phyloP scores from a whole-genome alignment of 2,113 vertebrate genomes.

The Upupa epops region DNA sequence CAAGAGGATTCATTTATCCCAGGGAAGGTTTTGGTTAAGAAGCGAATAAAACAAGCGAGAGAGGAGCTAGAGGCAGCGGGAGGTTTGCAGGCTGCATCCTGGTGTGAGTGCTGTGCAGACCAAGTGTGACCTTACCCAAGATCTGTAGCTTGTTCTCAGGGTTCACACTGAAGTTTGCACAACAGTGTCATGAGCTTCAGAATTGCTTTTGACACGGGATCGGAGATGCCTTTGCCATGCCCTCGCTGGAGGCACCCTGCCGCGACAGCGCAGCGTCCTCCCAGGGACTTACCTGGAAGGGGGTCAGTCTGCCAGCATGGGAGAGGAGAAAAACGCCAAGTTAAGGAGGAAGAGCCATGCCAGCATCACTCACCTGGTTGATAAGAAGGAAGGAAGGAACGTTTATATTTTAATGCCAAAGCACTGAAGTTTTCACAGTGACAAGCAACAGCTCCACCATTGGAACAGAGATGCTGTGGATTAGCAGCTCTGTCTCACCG shows the following conservation, averaged over 20 bases:
- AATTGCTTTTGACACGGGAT: not conserved
- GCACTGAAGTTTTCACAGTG: not conserved
- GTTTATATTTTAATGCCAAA: not conserved
- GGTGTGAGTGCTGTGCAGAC: not conserved
- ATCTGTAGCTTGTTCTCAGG: not conserved
- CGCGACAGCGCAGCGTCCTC: not conserved
- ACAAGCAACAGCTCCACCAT: not conserved
- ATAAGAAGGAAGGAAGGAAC: not conserved
- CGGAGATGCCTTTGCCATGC: not conserved
- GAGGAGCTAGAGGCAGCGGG: not conserved
- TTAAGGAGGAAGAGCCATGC: not conserved
- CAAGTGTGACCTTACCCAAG: not conserved
- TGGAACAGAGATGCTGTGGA: not conserved
- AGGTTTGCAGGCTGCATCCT: not conserved
- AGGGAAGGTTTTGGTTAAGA: not conserved
- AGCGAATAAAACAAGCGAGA: not conserved
- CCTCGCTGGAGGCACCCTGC: not conserved
- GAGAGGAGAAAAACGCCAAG: not conserved
- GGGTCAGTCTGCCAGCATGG: not conserved
- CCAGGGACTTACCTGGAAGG: not conserved
- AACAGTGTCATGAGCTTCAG: not conserved
- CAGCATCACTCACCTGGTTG: not conserved
- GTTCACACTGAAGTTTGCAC: not conserved
- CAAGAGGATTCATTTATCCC: not conserved
- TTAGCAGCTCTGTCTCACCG: rapidly evolving